Conservation (phyloP, 2,797 vertebrate species). For the Mareca penelope region DNA sequence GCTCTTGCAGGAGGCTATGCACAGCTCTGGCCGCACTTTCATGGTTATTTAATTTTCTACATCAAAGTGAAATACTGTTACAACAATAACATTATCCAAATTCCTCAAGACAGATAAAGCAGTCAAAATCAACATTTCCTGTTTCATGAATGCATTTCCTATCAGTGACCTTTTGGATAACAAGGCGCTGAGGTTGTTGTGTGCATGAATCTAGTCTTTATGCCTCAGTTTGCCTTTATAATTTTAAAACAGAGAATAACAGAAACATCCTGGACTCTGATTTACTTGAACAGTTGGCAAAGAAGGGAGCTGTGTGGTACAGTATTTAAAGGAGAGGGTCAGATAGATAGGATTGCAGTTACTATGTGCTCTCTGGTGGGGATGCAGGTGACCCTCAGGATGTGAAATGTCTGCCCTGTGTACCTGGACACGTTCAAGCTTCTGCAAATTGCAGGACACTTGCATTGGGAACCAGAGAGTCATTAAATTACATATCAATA, state of each 20-base stretch:
- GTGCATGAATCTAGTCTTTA: not conserved
- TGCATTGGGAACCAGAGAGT: not conserved
- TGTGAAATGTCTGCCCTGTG: not conserved
- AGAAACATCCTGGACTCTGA: not conserved
- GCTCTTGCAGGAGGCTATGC: not conserved
- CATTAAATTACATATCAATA: accelerated
- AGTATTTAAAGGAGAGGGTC: not conserved
- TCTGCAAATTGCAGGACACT: not conserved
- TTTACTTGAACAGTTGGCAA: not conserved
- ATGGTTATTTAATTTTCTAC: not conserved
- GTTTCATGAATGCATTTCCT: not conserved
- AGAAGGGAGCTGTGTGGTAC: accelerated
- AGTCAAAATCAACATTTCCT: not conserved
- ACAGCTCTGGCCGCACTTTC: not conserved
- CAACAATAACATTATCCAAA: not conserved
- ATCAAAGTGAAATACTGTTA: not conserved
- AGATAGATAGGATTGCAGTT: not conserved
- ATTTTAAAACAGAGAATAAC: not conserved
- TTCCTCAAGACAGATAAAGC: not conserved
- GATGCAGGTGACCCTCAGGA: not conserved
- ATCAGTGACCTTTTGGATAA: not conserved
- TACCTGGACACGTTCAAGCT: not conserved
- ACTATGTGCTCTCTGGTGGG: accelerated
- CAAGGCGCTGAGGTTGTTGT: not conserved
- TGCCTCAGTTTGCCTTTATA: not conserved